phyloP scores from a whole-genome alignment of 2,113 vertebrate genomes.

The Oplegnathus fasciatus region DNA sequence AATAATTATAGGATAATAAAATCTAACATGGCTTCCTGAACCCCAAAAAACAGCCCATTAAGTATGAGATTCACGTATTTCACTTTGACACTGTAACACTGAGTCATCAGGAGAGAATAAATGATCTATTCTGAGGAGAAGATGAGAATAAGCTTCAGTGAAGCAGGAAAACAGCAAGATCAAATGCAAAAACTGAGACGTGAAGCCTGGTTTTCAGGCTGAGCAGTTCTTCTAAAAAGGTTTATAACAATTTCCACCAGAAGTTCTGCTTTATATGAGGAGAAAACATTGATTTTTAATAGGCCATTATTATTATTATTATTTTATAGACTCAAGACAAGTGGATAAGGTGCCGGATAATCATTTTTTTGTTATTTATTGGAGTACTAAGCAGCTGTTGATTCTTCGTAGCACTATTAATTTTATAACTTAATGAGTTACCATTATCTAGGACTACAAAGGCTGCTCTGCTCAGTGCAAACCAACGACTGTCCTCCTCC shows the following conservation, averaged over 20 bases:
- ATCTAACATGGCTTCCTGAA: not conserved
- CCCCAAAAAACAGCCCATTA: not conserved
- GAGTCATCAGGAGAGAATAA: conserved; percentile 23
- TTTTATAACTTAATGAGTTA: not conserved
- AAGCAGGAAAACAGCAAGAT: not conserved
- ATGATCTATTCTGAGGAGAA: conserved; percentile 22
- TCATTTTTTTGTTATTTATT: not conserved
- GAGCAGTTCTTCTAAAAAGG: not conserved
- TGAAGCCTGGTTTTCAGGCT: not conserved
- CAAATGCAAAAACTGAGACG: not conserved
- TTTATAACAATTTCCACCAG: not conserved
- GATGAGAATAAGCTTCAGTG: conserved; percentile 16
- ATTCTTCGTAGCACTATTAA: too few relatives aligned
- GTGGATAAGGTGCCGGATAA: not conserved
- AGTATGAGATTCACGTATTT: conserved; percentile 3
- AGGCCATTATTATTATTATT: not conserved
- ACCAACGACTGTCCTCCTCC: not conserved
- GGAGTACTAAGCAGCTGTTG: not conserved
- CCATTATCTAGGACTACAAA: not conserved
- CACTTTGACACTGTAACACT: conserved; percentile 11
- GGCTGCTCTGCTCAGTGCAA: not conserved
- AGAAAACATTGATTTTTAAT: not conserved
- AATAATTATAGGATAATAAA: not conserved
- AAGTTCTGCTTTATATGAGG: not conserved
- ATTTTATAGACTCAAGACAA: not conserved